Percentiles rank a stretch among this genome's conserved stretches.
Conservation (phyloP, 1,140 invertebrate species). For the Apocrypta bakeri region DNA sequence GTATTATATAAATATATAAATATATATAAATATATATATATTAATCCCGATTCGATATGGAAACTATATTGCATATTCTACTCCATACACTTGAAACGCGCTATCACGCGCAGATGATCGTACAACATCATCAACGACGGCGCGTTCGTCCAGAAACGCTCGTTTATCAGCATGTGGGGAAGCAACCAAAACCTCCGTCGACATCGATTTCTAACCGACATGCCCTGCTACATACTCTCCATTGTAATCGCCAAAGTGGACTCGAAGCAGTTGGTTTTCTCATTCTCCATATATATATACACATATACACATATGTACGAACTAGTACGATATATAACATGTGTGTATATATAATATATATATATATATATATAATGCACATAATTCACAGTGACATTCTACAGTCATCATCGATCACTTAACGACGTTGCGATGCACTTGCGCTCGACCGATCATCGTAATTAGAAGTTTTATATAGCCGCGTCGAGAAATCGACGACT, state of each 20-base stretch:
- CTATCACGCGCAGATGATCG: background rate
- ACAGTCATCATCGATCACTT: conserved; percentile 8
- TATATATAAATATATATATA: conserved; percentile 45
- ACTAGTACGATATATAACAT: no score
- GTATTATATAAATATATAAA: conserved; percentile 50
- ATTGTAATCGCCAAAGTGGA: conserved; percentile 62
- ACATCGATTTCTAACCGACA: conserved; percentile 60
- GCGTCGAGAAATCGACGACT: background rate
- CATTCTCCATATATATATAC: background rate
- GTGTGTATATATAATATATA: no score
- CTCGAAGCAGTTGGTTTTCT: conserved; percentile 61
- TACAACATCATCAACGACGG: no score
- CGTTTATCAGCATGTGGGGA: background rate
- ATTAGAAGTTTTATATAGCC: background rate
- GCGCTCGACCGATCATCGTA: background rate
- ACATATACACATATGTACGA: no score
- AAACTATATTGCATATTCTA: background rate
- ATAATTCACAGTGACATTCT: background rate
- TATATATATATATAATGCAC: no score
- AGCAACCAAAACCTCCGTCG: background rate
- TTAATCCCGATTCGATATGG: conserved; percentile 48
- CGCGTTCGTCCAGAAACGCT: conserved; percentile 14
- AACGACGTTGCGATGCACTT: background rate
- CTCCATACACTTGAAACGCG: conserved; percentile 61
- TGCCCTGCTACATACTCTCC: background rate